These are phyloP conservation scores for Lagocephalus sceleratus DNA, from an alignment of 2,797 vertebrate genomes.

Conservation along the genomic window DNA sequence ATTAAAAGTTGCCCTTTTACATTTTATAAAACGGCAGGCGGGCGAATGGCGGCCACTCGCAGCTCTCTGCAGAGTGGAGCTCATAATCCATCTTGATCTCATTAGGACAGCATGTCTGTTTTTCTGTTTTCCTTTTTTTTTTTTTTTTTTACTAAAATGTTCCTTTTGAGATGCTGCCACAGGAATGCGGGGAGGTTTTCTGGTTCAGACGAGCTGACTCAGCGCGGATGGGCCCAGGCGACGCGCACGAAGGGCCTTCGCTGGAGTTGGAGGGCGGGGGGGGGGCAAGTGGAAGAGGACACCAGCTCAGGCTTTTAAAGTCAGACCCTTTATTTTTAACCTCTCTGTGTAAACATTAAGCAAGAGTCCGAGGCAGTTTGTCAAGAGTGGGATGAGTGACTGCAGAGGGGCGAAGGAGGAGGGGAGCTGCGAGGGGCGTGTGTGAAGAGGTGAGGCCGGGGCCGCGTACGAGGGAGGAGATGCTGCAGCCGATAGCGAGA, in stretches of 20 bases:
- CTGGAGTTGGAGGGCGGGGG: constrained; percentile 26
- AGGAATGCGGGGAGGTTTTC: constrained; percentile 62
- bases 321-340: too few relatives aligned
- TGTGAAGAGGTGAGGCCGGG: constrained; percentile 8
- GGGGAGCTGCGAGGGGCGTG: not conserved
- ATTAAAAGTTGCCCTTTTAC: constrained; percentile 71
- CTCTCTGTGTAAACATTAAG: too few relatives aligned
- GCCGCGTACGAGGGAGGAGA: not conserved
- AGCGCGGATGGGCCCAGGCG: constrained; percentile 33
- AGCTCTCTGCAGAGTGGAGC: constrained; percentile 49
- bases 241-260: too few relatives aligned
- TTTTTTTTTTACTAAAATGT: constrained; percentile 53
- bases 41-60: constrained; percentile 35
- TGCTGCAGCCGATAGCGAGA: not conserved
- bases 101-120: constrained; percentile 56
- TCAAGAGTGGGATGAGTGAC: not conserved
- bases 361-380: not conserved
- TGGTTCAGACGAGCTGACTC: constrained; percentile 61
- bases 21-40: constrained; percentile 45
- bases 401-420: not conserved
- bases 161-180: constrained; percentile 66
- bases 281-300: constrained; percentile 4
- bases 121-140: constrained; percentile 13
- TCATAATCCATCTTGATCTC: constrained; percentile 72
- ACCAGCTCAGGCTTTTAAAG: too few relatives aligned